Percentiles rank a stretch among this genome's conserved stretches.
These are phyloP conservation scores for Paramormyrops hopkinsi DNA, from an alignment of 2,797 vertebrate species.

Conservation along the genomic window DNA sequence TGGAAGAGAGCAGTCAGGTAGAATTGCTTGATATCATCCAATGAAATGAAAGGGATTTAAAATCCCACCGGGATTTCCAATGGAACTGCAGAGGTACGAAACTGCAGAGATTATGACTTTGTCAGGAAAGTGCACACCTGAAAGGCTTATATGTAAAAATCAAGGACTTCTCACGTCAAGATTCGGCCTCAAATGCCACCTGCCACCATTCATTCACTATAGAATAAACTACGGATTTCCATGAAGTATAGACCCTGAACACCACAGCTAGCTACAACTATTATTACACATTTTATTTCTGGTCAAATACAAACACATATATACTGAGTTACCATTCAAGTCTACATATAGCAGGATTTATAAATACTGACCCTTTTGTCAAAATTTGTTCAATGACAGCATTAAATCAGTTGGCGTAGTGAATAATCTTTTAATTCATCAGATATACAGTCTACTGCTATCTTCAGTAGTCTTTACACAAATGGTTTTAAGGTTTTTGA, in stretches of 20 bases:
- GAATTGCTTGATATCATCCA: not conserved
- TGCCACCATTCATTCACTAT: not conserved
- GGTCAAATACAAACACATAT: not conserved
- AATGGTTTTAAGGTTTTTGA: not conserved
- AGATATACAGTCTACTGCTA: not conserved
- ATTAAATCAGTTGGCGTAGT: not conserved
- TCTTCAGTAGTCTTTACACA: not conserved
- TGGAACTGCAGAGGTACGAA: not conserved
- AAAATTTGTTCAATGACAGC: not conserved
- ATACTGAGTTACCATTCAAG: not conserved
- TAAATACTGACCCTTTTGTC: not conserved
- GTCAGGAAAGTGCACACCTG: not conserved
- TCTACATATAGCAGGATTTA: not conserved
- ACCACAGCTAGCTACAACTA: not conserved
- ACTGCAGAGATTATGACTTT: not conserved
- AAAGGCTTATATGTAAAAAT: not conserved
- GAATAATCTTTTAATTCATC: not conserved
- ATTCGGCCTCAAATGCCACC: not conserved
- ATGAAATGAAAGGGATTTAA: slow-evolving; percentile 8
- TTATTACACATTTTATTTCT: not conserved
- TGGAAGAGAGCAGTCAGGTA: not conserved
- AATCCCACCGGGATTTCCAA: not conserved
- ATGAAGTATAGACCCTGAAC: not conserved
- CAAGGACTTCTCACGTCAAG: not conserved
- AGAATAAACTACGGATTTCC: not conserved